These are phyloP conservation scores for Bubo scandiacus DNA, from an alignment of 2,113 vertebrate species.

Conservation along the genomic window DNA sequence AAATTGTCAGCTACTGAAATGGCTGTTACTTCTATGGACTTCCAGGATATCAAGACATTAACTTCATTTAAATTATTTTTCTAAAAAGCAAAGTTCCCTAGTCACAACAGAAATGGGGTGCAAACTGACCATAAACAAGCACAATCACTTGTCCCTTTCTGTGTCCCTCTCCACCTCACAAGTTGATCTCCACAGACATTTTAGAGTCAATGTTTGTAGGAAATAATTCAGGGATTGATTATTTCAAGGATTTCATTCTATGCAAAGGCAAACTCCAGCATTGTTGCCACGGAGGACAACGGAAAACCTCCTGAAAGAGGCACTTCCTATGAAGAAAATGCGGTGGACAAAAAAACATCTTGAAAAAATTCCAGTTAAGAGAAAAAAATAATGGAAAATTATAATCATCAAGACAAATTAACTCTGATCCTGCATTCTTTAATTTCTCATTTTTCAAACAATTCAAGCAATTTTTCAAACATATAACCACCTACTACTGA, in stretches of 20 bases:
- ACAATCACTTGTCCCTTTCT: background rate
- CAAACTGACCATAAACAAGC: background rate
- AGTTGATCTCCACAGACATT: background rate
- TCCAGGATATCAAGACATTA: background rate
- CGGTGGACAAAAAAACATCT: background rate
- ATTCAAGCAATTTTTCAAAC: background rate
- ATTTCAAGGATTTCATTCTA: background rate
- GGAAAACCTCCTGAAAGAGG: background rate
- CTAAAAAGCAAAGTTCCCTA: background rate
- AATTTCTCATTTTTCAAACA: background rate
- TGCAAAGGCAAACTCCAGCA: background rate
- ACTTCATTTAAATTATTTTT: background rate
- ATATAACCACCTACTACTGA: background rate
- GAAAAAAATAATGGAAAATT: background rate
- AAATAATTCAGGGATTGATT: background rate
- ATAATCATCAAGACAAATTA: background rate
- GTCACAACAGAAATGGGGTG: background rate
- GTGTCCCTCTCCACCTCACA: background rate
- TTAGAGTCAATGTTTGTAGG: background rate
- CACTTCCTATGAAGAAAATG: background rate
- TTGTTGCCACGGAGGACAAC: background rate
- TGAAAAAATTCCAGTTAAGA: background rate
- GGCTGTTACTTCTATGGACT: background rate
- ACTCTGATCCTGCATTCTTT: background rate
- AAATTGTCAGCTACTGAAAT: background rate